Evolutionary conservation across 2,113 vertebrate species (phyloP).

Genomic region (Talpa occidentalis): DNA sequence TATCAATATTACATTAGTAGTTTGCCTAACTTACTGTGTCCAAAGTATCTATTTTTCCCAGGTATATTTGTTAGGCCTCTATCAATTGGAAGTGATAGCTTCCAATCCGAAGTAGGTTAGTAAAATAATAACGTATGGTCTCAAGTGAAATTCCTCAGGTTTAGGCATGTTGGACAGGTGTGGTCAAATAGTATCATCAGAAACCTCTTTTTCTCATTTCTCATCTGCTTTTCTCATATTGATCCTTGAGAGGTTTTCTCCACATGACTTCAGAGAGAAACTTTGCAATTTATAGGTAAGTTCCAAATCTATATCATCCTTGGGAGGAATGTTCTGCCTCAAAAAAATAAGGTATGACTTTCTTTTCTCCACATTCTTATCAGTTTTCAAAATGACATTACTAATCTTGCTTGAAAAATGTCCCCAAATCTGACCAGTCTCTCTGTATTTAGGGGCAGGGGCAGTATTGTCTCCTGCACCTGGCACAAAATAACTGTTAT

Average conservation of each 20-base stretch:
- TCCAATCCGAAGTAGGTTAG: background rate
- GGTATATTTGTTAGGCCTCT: background rate
- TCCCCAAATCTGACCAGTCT: background rate
- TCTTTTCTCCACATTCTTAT: background rate
- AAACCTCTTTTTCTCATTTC: background rate
- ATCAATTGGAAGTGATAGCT: background rate
- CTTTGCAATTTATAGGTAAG: background rate
- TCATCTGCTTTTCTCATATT: constrained; percentile 7
- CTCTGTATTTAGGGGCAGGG: background rate
- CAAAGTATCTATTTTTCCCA: background rate
- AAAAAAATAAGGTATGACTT: background rate
- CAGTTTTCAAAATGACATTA: background rate
- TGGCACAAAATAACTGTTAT: background rate
- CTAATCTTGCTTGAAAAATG: background rate
- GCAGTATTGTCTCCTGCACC: background rate
- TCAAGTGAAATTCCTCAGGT: background rate
- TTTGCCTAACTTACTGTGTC: background rate
- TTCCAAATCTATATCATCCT: background rate
- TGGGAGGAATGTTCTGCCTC: background rate
- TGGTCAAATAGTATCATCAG: background rate
- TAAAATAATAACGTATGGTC: background rate
- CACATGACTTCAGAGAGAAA: background rate
- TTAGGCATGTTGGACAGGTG: background rate
- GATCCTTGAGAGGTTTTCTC: background rate
- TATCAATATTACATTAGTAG: background rate